Base-by-base conservation (phyloP, 2,888 invertebrate genomes). In the Parasteatoda lunata region DNA sequence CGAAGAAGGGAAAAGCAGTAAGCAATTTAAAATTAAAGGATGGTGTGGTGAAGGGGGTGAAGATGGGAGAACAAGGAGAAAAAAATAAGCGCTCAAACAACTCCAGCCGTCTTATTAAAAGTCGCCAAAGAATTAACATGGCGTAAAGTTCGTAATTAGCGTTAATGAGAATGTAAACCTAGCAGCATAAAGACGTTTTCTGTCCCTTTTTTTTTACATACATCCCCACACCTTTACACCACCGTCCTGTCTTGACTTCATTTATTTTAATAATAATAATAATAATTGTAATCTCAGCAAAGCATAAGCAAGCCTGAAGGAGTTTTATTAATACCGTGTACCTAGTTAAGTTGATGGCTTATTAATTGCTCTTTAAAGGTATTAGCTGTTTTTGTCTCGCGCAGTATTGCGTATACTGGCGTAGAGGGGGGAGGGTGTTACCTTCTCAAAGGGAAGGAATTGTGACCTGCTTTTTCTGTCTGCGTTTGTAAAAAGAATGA, bases 211-310 rank as follows among this genome's bases (percentile, higher is more conserved):
- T 64, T 49, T 54, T 9, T 47, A 30, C 48, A 45, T 45, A 47
- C 30, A 30, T 30, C 48, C 48, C 69, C 69, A 13, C 59, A 47
- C 47, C 11, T 11, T 3, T 66, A 7, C 30, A 3, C 47, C 54
- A 59, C 47, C 64, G 47, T 75, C 59, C 75, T 75, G 73, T 70
- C 76, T 65, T 51, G 72, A 80, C 80, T 86, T 86, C 85, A 86
- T 86, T 86, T 86, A 86, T 86, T 86, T 86, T 86, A 86, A 86
- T 86, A 86, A 86, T 86, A 82, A 69, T 69, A 69, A 82, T 82
- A 86, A 86, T 86, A 86, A 86, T 86, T 86, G 85, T 86, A 86
- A 54, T 86, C 71, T 64, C 76, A 86, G 85, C 79, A 79, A 69
- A 80, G 80, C 79, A 70, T 64, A 81, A 80, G 79, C 76, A 80